Evolutionary conservation across 2,113 vertebrate genomes (phyloP), one percentile per base, ranked within the genome.

Genomic region (Uria lomvia): DNA sequence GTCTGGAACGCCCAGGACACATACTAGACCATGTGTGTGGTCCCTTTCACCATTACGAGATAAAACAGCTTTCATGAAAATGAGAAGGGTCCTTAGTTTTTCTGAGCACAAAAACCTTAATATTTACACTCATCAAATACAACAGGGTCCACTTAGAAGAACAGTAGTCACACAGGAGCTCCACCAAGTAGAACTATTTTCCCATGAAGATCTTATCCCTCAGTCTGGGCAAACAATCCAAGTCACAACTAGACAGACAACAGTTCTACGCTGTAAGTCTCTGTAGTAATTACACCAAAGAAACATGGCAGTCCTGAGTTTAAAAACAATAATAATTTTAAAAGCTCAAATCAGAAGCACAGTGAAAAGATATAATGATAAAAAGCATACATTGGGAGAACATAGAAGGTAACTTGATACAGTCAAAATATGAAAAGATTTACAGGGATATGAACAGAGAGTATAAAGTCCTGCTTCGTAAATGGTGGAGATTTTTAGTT

Each of bases 41-140:
- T 91, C 94, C 14, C 20, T 30, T 67, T 85, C 72, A 76, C 43
- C 34, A 49, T 36, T 56, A 60, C 0, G 0, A 75, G 62, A 76
- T 42, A 87, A 87, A 97, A 96, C 29, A 68, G 75, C 72, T 88
- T 86, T 92, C 83, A 75, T 73, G 75, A 88, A 95, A 92, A 94
- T 50, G 11, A 93, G 82, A 92, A 67, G 50, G 20, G 36, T 59
- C 18, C 29, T 86, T 63, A 30, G 22, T 53, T 88, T 86, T 91
- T 86, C 70, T 85, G 91, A 92, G 63, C 56, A 82, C 23, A 77
- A 86, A 92, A n/a, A 1, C 30, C 66, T 91, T 91, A 91, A 94
- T 94, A 92, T 90, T 94, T 94, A 89, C 62, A 60, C 29, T 58
- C 56, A 73, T 70, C 50, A 95, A 95, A 88, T 55, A 63, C 43